Evolutionary conservation across 2,113 vertebrate species (phyloP).

Genomic region (Centropus unirufus): DNA sequence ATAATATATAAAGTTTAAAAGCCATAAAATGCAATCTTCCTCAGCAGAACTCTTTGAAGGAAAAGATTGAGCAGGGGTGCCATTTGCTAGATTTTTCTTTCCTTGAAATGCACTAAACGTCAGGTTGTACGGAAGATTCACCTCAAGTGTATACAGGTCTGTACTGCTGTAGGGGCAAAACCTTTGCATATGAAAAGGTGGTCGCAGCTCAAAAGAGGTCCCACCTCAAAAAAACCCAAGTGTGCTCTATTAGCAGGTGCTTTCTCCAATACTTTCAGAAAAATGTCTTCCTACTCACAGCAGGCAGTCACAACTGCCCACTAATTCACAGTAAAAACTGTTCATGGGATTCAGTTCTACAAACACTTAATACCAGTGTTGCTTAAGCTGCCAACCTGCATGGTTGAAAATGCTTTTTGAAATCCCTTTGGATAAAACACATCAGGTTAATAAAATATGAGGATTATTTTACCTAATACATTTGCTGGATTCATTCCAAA

Average conservation of each 20-base stretch:
- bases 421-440: not conserved
- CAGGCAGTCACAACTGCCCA: slow-evolving; percentile 22
- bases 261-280: not conserved
- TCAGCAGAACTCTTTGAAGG: not conserved
- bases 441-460: not conserved
- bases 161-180: not conserved
- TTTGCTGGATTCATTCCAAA: not conserved
- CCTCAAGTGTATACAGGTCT: not conserved
- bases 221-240: not conserved
- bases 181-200: not conserved
- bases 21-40: slow-evolving; percentile 18
- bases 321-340: slow-evolving; percentile 1
- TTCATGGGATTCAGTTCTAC: not conserved
- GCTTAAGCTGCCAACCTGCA: not conserved
- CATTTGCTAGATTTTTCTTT: not conserved
- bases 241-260: not conserved
- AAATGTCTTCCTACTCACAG: slow-evolving; percentile 41
- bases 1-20: slow-evolving; percentile 2
- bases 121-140: not conserved
- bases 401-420: not conserved
- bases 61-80: not conserved
- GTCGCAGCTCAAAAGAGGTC: not conserved
- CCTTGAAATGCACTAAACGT: not conserved
- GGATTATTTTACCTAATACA: not conserved
- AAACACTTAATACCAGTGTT: slow-evolving; percentile 7